phyloP scores from a whole-genome alignment of 2,797 vertebrate genomes.

The Pantherophis alleghaniensis region DNA sequence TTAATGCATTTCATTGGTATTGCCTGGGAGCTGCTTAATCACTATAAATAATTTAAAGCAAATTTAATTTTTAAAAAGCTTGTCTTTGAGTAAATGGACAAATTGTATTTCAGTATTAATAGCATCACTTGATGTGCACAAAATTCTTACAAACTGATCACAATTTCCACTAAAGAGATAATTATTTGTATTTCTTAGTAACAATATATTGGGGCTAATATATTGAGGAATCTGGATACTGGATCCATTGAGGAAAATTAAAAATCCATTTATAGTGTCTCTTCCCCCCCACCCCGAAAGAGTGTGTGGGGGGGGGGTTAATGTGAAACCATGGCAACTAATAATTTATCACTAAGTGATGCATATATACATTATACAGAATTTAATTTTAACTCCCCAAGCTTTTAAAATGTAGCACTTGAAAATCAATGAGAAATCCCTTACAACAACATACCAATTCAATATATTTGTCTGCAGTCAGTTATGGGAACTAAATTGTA shows the following conservation, averaged over 20 bases:
- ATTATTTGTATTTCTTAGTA: neutral
- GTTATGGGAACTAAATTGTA: neutral
- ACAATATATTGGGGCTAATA: neutral
- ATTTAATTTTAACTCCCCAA: neutral
- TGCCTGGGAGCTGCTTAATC: neutral
- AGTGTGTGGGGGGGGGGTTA: too few species aligned
- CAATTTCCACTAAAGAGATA: neutral
- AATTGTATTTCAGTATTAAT: neutral
- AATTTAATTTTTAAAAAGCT: slow-evolving; percentile 1
- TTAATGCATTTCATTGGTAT: neutral
- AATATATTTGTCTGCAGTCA: neutral
- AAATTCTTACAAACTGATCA: neutral
- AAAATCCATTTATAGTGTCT: neutral
- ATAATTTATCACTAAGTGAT: neutral
- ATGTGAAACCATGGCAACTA: neutral
- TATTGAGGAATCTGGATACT: neutral
- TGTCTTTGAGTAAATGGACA: neutral
- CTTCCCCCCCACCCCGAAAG: neutral
- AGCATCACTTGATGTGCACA: neutral
- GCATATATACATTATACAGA: neutral
- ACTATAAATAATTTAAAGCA: slow-evolving; percentile 9
- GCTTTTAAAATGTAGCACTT: neutral
- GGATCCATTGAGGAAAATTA: neutral
- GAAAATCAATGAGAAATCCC: neutral
- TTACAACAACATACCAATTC: neutral